Base-by-base conservation (phyloP, 2,888 invertebrate genomes). In the Cosmorhoe ocellata region DNA sequence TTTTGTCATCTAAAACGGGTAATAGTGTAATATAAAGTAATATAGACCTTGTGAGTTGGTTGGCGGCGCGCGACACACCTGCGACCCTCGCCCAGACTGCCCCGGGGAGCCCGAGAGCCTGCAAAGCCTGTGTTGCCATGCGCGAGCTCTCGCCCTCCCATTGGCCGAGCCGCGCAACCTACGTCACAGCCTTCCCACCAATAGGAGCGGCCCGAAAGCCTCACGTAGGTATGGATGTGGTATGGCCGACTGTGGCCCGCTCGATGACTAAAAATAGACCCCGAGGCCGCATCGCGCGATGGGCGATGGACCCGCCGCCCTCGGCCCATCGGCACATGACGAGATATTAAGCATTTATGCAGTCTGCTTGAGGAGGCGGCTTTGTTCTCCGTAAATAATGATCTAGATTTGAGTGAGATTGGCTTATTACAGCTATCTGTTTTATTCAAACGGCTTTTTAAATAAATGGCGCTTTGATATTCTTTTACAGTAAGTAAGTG, bases 211-310 rank as follows among this genome's bases (percentile, higher is more conserved):
- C 66, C 88, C 88, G 88, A 89, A 89, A 81, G 33, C 73, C 81
- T 85, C 85, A 84, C 65, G 87, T 89, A 89, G 89, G 87, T 87
- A 89, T 81, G 76, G 32, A 34, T 14, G 37, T 36, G 88, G 85
- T 86, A 88, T 81, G 78, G 42, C 32, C 8, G 31, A n/a, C 37
- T 24, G 14, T 43, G 69, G 69, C 38, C 67, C 71, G 84, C 81
- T 86, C 84, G 85, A 84, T 84, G 59, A 67, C 81, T 87, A 86
- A 85, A 89, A 81, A 87, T 89, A 88, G 83, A 76, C 74, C 67
- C 69, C 62, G 38, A 56, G 51, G 58, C 57, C 51, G 47, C 37
- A 41, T 32, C 14, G 22, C 36, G 24, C n/a, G 44, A 50, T 64
- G 73, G 70, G 67, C 65, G 67, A 65, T 66, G 58, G 40, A 22